Base-by-base conservation (phyloP, 2,888 invertebrate species). In the Chironomus riparius region DNA sequence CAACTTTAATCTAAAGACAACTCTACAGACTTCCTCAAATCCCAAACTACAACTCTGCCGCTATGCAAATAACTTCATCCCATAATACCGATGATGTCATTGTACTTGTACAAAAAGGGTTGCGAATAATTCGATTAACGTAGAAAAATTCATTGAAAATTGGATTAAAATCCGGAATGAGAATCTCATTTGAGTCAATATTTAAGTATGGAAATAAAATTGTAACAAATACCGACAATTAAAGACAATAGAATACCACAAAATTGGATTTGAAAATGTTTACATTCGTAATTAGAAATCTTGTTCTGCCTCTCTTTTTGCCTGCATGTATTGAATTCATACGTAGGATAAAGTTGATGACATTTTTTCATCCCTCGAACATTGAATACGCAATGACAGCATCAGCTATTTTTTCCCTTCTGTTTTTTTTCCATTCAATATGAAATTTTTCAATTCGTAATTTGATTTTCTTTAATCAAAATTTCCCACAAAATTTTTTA, bases 191-290 rank as follows among this genome's bases (percentile, higher is more conserved):
- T n/a, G n/a, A 56, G 65, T 24, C 21, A 65, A 65, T 24, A 65
- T 65, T 65, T 65, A 24, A 65, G 21, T 65, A 65, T 65, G 65
- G 65, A 65, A 24, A 65, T 65, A 24, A 65, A 38, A 22, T 65
- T 65, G 65, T 65, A 65, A 65, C 65, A 65, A 65, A 65, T 65
- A 65, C 65, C 65, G 65, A 21, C 65, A 65, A 65, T 65, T 65
- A 65, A 65, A 65, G 65, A 65, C 56, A 65, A 65, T 65, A 65
- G 6, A 24, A 13, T 24, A 13, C 65, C 24, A 24, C 24, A 65
- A 65, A 65, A 65, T 65, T 65, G 65, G 65, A 65, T 65, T 65
- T 65, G n/a, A 65, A 65, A 65, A 24, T 65, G 65, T 65, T 65
- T 65, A 24, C 65, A 24, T 65, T 65, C 65, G n/a, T 24, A 65